Evolutionary conservation across 2,888 invertebrate species (phyloP), one percentile per base, ranked within the genome.

Genomic region (Portevinia maculata): DNA sequence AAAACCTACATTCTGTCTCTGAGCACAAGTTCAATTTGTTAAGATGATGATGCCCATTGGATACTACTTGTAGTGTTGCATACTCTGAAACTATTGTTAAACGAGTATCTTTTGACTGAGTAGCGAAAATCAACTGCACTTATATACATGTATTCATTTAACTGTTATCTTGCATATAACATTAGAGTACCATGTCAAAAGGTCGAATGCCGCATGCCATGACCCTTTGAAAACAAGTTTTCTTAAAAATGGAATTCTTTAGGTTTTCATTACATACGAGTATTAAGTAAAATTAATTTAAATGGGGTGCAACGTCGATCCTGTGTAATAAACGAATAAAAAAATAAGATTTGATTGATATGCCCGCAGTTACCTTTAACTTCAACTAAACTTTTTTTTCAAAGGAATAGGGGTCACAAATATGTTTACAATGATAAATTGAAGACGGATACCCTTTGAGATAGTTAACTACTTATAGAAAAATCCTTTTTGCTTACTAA

Each of bases 401-500:
- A 15, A n/a, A n/a, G 50, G 75, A 17, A 13, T 9, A 17, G 39
- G 81, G 78, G 65, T 83, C 67, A 78, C 67, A 50, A 30, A 59
- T 67, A 57, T 15, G 59, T 67, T 73, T 60, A 62, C 73, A 83
- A 83, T 73, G 67, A 50, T 67, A 78, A 78, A 78, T 83, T 83
- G 55, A 83, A 83, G 83, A 83, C 78, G 83, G 65, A 83, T 71
- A 78, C 71, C 83, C 65, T 73, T 83, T 52, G 71, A 71, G 83
- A 78, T 83, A 69, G 71, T 78, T 73, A 57, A 62, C 50, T 76
- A 24, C 60, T 78, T 65, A 65, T 48, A 59, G 41, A 59, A 70
- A 70, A 53, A 57, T 59, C 37, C 6, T 37, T 28, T 44, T 53
- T 50, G 50, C 59, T 52, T 41, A 53, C 53, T 53, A 32, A 13